A percentile compares a stretch with the other conserved stretches of the same genome.
Conservation (phyloP, 2,113 vertebrate genomes). For the Ictidomys tridecemlineatus region DNA sequence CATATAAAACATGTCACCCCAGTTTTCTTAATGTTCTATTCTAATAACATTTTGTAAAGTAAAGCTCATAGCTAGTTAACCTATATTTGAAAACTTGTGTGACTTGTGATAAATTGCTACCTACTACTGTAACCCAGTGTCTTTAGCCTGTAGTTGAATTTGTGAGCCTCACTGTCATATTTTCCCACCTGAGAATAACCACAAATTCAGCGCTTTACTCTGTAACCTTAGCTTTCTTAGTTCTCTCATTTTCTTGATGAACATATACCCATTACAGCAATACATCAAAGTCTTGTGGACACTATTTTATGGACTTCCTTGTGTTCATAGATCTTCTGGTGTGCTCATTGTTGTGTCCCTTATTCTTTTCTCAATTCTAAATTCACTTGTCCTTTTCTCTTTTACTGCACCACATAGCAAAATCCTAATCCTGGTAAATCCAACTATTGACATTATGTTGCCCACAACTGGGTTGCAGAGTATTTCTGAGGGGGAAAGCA, state of each 20-base stretch:
- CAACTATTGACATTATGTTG: neutral
- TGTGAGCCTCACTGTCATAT: neutral
- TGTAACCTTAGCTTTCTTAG: neutral
- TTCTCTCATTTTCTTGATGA: neutral
- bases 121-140: neutral
- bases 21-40: neutral
- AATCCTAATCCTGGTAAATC: neutral
- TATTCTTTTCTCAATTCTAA: neutral
- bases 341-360: neutral
- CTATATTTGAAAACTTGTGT: neutral
- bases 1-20: neutral
- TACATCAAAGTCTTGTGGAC: neutral
- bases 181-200: neutral
- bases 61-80: neutral
- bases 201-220: neutral
- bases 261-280: neutral
- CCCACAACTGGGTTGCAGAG: neutral
- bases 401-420: neutral
- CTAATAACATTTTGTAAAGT: neutral
- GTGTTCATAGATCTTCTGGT: neutral
- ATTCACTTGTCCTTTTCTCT: neutral
- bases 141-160: neutral
- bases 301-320: neutral
- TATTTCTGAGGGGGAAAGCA: neutral
- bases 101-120: neutral